Percentiles rank a stretch among this genome's conserved stretches.
phyloP scores from a whole-genome alignment of 2,888 invertebrate species.

The Oscheius sp. region DNA sequence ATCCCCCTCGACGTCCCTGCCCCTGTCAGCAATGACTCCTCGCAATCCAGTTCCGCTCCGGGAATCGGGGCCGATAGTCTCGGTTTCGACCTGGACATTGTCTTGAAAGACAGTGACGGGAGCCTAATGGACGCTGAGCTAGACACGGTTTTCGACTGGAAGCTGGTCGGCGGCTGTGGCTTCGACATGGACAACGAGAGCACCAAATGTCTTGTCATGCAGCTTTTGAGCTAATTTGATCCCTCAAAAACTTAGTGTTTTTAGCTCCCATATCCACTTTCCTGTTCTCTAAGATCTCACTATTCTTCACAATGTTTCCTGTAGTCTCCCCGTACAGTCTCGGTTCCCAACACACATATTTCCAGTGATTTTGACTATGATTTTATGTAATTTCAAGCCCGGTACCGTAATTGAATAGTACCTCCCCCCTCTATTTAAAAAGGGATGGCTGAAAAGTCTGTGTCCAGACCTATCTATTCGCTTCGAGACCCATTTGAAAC shows the following conservation, averaged over 20 bases:
- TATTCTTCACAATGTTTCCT: not conserved
- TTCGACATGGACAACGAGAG: slow-evolving; percentile 40
- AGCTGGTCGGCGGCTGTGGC: slow-evolving; percentile 39
- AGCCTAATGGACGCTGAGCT: slow-evolving; percentile 38
- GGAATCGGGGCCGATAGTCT: slow-evolving; percentile 35
- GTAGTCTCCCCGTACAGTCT: not conserved
- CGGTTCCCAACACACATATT: not conserved
- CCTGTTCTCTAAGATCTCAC: not conserved
- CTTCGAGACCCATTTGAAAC: too few relatives aligned
- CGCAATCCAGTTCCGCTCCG: not conserved
- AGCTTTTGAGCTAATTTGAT: slow-evolving; percentile 21
- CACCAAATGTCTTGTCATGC: slow-evolving; percentile 35
- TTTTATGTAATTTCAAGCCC: not conserved
- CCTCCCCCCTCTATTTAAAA: too few relatives aligned
- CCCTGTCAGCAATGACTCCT: not conserved
- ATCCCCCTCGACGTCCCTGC: not conserved
- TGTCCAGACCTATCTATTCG: too few relatives aligned
- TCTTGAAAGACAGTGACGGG: slow-evolving; percentile 34
- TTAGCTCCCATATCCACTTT: not conserved
- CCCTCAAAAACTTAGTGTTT: not conserved
- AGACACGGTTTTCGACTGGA: slow-evolving; percentile 37
- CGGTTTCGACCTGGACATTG: slow-evolving; percentile 39
- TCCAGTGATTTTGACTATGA: not conserved
- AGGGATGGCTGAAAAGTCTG: too few relatives aligned
- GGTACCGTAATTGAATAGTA: too few relatives aligned